Base-by-base conservation (phyloP, 2,797 vertebrate species). In the Sebastes matsubarae region DNA sequence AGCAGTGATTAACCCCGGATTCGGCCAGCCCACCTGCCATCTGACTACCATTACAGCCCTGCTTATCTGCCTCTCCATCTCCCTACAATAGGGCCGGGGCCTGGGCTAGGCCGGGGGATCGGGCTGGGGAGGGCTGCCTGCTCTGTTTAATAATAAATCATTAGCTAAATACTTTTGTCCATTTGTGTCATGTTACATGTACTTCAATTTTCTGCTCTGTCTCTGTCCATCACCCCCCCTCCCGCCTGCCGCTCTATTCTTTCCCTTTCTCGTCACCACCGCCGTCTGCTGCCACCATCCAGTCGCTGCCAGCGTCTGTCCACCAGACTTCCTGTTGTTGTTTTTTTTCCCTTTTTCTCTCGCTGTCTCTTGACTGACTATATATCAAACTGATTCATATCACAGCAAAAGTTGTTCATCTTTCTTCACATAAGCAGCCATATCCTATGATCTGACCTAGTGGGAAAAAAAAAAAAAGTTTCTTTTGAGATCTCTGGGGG, bases 131-230 rank as follows among this genome's bases (percentile, higher is more conserved):
- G 82, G 89, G 88, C 91, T 89, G 91, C 87, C 88, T 91, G 93
- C 92, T 89, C 95, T 95, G 92, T 94, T 96, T 94, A 95, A 95
- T 96, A 95, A 96, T 96, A 96, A 96, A 96, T 96, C 95, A 96
- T 96, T 96, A 96, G 94, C 94, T 96, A 95, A 96, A 96, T 95
- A 96, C 95, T 96, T 95, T 95, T 95, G 94, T 95, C 94, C 93
- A 93, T 96, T 96, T 96, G 95, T 95, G 96, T 96, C 95, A 88
- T 93, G 94, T 96, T 96, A 96, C 96, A 95, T 95, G 94, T 94
- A 93, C 94, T 94, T 95, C 90, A 94, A 94, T 95, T 94, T 95
- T 95, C 93, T 94, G 92, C 93, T 93, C 87, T 90, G 85, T 94
- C 86, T 93, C 84, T 90, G 88, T 88, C 88, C 82, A 71, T 91